Percentiles rank a stretch among this genome's conserved stretches.
Evolutionary conservation across 2,113 vertebrate species (phyloP).

Genomic region (Probosciger aterrimus): DNA sequence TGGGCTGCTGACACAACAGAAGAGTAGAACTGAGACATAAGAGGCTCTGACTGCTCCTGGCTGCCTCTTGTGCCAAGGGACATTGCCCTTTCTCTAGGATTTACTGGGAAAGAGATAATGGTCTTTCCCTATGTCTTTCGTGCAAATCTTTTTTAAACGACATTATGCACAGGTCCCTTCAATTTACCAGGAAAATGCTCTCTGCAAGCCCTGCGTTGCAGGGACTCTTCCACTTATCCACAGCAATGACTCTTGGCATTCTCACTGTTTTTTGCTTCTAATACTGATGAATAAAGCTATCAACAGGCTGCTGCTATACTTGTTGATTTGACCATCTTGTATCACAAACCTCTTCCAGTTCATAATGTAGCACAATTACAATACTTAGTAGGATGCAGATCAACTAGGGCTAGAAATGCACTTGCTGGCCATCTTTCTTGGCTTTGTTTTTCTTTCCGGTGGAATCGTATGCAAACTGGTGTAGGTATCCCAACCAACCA

Average conservation of each 20-base stretch:
- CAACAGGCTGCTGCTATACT: neutral
- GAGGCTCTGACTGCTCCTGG: neutral
- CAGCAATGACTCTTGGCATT: neutral
- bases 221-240: neutral
- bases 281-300: neutral
- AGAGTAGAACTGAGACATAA: neutral
- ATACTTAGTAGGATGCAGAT: neutral
- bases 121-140: neutral
- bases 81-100: neutral
- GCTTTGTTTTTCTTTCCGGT: neutral
- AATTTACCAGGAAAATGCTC: neutral
- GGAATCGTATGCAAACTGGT: neutral
- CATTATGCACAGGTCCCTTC: neutral
- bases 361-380: neutral
- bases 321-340: neutral
- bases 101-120: neutral
- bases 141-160: neutral
- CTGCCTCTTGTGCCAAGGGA: neutral
- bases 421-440: neutral
- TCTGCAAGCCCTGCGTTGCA: neutral
- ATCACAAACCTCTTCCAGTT: neutral
- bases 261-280: neutral
- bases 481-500: neutral
- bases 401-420: neutral
- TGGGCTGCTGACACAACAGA: neutral